phyloP scores from a whole-genome alignment of 2,888 invertebrate species.

The Drosophila mulleri region DNA sequence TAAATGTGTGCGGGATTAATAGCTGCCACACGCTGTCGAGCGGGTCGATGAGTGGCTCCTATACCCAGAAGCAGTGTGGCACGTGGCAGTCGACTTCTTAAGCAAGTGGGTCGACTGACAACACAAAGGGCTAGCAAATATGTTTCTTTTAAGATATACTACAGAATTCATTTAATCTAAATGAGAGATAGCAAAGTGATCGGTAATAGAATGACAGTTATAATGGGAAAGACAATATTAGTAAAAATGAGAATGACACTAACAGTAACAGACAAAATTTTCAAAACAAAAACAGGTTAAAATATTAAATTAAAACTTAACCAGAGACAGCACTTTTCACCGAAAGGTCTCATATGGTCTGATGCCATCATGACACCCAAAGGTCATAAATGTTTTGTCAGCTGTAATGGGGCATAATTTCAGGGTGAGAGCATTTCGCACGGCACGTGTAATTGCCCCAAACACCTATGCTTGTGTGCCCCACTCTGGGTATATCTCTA shows the following conservation, averaged over 20 bases:
- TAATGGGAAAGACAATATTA: not conserved
- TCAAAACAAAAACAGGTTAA: too few species aligned
- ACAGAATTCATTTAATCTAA: too few species aligned
- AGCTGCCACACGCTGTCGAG: slow-evolving; percentile 59
- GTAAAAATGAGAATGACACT: not conserved
- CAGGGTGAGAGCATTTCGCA: slow-evolving; percentile 32
- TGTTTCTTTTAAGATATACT: not conserved
- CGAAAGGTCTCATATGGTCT: not conserved
- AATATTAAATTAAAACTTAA: not conserved
- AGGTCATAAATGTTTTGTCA: slow-evolving; percentile 80
- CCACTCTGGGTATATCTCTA: slow-evolving; percentile 16
- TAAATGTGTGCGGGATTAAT: slow-evolving; percentile 74
- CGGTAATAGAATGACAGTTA: too few species aligned
- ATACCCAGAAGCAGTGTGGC: slow-evolving; percentile 7
- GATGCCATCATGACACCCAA: slow-evolving; percentile 66
- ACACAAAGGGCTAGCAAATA: not conserved
- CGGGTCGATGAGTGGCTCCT: slow-evolving; percentile 13
- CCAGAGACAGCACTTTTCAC: not conserved
- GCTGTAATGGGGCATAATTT: slow-evolving; percentile 70
- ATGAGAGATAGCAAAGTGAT: too few species aligned
- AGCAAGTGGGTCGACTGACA: not conserved
- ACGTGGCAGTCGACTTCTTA: slow-evolving; percentile 7
- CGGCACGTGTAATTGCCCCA: slow-evolving; percentile 74
- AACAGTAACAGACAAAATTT: not conserved
- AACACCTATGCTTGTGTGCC: slow-evolving; percentile 25